These are phyloP conservation scores for Pimephales promelas DNA, from an alignment of 2,113 vertebrate genomes.

Conservation along the genomic window DNA sequence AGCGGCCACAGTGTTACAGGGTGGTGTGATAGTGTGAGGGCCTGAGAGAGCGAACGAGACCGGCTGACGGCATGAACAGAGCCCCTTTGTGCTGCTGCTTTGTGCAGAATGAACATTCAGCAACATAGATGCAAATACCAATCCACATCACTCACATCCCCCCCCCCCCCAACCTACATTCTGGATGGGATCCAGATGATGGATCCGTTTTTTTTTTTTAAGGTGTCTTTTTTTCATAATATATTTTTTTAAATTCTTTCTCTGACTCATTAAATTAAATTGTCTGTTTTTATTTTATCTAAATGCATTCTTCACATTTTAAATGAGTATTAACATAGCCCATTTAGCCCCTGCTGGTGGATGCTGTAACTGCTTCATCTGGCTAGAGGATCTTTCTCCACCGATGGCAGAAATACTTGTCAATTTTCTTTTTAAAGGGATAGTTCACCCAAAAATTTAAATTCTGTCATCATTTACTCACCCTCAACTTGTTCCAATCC, in stretches of 20 bases:
- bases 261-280: background rate
- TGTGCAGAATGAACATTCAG: constrained; percentile 47
- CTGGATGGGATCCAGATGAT: constrained; percentile 18
- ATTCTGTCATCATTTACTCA: too few relatives aligned
- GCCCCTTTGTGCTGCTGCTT: constrained; percentile 49
- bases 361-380: background rate
- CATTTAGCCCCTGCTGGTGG: background rate
- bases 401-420: background rate
- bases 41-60: constrained; percentile 9
- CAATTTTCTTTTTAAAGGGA: background rate
- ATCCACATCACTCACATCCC: constrained; percentile 36
- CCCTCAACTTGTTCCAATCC: too few relatives aligned
- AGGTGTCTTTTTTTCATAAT: background rate
- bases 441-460: too few relatives aligned
- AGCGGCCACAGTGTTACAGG: constrained; percentile 28
- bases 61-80: constrained; percentile 46
- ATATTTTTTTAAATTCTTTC: background rate
- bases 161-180: constrained; percentile 16
- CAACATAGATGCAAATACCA: constrained; percentile 49
- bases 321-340: background rate
- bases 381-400: background rate
- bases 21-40: constrained; percentile 42
- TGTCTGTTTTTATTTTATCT: background rate
- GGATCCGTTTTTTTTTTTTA: background rate
- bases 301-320: background rate